Conservation (phyloP, 1,140 invertebrate genomes). For the Microplitis demolitor region DNA sequence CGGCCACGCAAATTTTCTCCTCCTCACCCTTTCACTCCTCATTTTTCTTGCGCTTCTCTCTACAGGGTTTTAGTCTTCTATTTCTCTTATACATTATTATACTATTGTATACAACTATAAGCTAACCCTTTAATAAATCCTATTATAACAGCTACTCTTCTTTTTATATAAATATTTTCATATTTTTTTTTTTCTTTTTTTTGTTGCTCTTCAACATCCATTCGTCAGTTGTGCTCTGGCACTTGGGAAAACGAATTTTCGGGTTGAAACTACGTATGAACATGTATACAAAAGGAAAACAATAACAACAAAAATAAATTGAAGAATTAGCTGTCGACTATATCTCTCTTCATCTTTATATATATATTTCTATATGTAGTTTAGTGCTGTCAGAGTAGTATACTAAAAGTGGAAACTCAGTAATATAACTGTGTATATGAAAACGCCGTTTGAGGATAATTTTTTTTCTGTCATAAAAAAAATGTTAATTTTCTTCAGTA, state of each 20-base stretch:
- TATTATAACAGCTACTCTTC: not conserved
- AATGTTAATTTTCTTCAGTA: constrained; percentile 1
- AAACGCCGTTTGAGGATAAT: not conserved
- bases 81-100: not conserved
- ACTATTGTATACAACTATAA: not conserved
- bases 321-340: no score
- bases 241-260: constrained; percentile 9
- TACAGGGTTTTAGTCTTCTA: not conserved
- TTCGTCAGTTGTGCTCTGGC: not conserved
- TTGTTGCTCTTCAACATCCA: not conserved
- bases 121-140: not conserved
- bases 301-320: not conserved
- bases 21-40: not conserved
- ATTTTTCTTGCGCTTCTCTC: not conserved
- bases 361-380: not conserved
- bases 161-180: not conserved
- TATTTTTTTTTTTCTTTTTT: no score
- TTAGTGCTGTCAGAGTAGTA: not conserved
- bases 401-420: not conserved
- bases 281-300: not conserved
- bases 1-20: not conserved
- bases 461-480: not conserved
- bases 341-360: not conserved
- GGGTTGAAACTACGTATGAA: no score
- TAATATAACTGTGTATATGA: not conserved